Conservation (phyloP, 2,797 vertebrate species). For the Pipistrellus pygmaeus region DNA sequence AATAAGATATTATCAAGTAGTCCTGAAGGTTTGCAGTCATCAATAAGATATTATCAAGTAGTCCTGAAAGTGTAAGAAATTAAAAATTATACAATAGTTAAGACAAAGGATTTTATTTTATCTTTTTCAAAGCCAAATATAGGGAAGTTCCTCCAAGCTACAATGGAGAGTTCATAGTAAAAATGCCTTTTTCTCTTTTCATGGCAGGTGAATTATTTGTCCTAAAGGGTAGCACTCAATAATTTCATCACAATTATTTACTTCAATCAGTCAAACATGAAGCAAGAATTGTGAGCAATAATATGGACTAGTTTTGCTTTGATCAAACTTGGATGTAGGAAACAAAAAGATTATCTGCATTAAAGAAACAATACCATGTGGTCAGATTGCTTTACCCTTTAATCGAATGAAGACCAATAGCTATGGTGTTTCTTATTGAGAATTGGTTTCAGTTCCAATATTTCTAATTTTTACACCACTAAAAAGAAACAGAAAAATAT, state of each 20-base stretch:
- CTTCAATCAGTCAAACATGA: not conserved
- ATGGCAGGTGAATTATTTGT: not conserved
- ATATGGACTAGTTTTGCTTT: not conserved
- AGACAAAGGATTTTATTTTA: not conserved
- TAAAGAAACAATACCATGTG: not conserved
- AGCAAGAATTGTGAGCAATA: not conserved
- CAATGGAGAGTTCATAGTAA: not conserved
- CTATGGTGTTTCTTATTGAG: not conserved
- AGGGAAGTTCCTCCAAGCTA: not conserved
- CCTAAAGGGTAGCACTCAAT: not conserved
- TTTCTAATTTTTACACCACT: conserved; percentile 27
- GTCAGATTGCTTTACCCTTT: too few relatives aligned
- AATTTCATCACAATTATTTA: not conserved
- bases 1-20: not conserved
- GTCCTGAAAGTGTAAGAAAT: not conserved
- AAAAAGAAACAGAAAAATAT: not conserved
- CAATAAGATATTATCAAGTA: not conserved
- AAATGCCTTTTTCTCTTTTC: not conserved
- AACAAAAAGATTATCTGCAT: not conserved
- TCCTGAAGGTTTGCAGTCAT: not conserved
- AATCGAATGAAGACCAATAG: not conserved
- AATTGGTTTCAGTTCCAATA: not conserved
- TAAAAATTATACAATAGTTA: not conserved
- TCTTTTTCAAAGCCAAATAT: conserved; percentile 9
- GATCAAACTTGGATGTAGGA: not conserved